phyloP scores from a whole-genome alignment of 1,140 invertebrate genomes.

The Drosophila oshimai region DNA sequence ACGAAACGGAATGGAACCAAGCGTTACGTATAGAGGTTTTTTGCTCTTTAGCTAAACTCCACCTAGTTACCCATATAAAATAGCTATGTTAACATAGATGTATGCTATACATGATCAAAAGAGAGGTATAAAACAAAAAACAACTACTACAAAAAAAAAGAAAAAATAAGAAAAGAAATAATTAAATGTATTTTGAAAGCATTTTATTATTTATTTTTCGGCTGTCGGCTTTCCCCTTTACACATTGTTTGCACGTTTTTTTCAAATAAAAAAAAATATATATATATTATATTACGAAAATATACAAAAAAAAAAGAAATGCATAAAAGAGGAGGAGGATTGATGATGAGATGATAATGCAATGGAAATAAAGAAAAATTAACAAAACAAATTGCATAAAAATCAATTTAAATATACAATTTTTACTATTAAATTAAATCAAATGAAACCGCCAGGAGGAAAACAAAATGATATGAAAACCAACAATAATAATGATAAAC shows the following conservation, averaged over 20 bases:
- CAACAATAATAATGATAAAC: slow-evolving; percentile 47
- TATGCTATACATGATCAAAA: slow-evolving; percentile 42
- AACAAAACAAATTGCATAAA: slow-evolving; percentile 72
- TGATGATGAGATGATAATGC: slow-evolving; percentile 43
- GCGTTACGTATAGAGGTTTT: slow-evolving; percentile 17
- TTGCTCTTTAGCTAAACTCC: slow-evolving; percentile 28
- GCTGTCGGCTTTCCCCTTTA: slow-evolving; percentile 91
- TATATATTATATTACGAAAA: slow-evolving; percentile 39
- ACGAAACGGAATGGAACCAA: slow-evolving; percentile 12
- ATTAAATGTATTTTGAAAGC: slow-evolving; percentile 77
- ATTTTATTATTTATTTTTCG: slow-evolving; percentile 83
- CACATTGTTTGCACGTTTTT: slow-evolving; percentile 93
- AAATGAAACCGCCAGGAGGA: slow-evolving; percentile 40
- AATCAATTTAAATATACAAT: slow-evolving; percentile 77
- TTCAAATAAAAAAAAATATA: slow-evolving; percentile 60
- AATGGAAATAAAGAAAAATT: slow-evolving; percentile 72
- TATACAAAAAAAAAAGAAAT: slow-evolving; percentile 31
- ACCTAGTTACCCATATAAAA: slow-evolving; percentile 40
- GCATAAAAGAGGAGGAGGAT: slow-evolving; percentile 33
- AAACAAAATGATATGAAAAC: slow-evolving; percentile 21
- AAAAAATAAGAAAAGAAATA: slow-evolving; percentile 59
- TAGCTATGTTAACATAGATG: slow-evolving; percentile 53
- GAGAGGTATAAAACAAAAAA: slow-evolving; percentile 24
- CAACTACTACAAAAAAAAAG: slow-evolving; percentile 2
- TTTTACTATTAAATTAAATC: slow-evolving; percentile 72